A percentile compares a stretch with the other conserved stretches of the same genome.
Conservation (phyloP, 2,888 invertebrate species). For the Dryococelus australis region DNA sequence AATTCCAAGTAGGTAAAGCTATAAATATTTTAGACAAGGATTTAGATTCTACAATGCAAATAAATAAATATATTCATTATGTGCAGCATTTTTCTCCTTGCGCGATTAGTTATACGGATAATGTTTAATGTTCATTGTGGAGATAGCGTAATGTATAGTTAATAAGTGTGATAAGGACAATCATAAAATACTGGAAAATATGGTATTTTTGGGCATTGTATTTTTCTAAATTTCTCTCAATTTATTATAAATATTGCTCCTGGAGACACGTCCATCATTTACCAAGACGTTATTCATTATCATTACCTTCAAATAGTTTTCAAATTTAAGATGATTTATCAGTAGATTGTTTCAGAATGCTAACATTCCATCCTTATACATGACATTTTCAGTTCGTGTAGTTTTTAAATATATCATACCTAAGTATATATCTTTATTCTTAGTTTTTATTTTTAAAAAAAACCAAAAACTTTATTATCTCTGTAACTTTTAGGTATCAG, state of each 20-base stretch:
- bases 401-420: too few relatives aligned
- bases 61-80: too few relatives aligned
- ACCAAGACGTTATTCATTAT: neutral
- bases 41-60: too few relatives aligned
- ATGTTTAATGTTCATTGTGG: neutral
- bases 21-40: too few relatives aligned
- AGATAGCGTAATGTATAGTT: neutral
- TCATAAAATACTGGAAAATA: conserved; percentile 1
- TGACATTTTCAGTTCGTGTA: neutral
- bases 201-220: neutral
- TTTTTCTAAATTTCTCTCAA: neutral
- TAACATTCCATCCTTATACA: neutral
- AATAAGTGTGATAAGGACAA: neutral
- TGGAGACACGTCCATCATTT: neutral
- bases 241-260: neutral
- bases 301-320: neutral
- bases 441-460: neutral
- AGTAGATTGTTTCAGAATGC: neutral
- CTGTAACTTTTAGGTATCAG: neutral
- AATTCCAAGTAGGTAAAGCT: too few relatives aligned
- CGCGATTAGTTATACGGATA: neutral
- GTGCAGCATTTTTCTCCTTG: neutral
- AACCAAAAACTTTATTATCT: neutral
- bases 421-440: neutral
- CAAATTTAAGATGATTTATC: neutral